Percentiles rank a stretch among this genome's conserved stretches.
Conservation (phyloP, 1,140 invertebrate genomes). For the Lineus longissimus region DNA sequence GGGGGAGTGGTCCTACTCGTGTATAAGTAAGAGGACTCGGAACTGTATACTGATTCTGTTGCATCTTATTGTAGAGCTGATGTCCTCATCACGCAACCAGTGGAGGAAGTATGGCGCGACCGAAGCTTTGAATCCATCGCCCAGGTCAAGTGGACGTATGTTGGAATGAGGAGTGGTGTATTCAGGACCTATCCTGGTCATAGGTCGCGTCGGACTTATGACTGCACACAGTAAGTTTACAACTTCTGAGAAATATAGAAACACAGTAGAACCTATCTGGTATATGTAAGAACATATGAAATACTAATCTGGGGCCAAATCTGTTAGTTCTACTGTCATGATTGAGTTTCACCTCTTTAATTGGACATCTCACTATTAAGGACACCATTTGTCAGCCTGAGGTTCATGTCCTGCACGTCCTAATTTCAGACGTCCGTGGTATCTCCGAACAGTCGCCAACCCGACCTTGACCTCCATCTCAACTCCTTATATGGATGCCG, state of each 20-base stretch:
- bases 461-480: conserved; percentile 55
- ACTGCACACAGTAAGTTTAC: conserved; percentile 49
- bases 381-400: too few relatives aligned
- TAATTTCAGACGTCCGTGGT: conserved; percentile 50
- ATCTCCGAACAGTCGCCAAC: conserved; percentile 46
- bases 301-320: too few relatives aligned
- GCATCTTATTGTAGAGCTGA: conserved; percentile 50
- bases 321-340: too few relatives aligned
- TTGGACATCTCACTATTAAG: too few relatives aligned
- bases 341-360: too few relatives aligned
- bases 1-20: too few relatives aligned
- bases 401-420: too few relatives aligned
- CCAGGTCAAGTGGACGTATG: conserved; percentile 56
- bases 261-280: too few relatives aligned
- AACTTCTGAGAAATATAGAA: too few relatives aligned
- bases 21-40: too few relatives aligned
- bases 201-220: conserved; percentile 50
- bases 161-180: conserved; percentile 55
- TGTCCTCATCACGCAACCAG: conserved; percentile 53
- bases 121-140: conserved; percentile 51
- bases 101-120: conserved; percentile 51
- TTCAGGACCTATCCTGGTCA: conserved; percentile 56
- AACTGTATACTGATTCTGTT: too few relatives aligned
- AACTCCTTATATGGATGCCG: conserved; percentile 55
- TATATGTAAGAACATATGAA: too few relatives aligned